These are phyloP conservation scores for Isurus oxyrinchus DNA, from an alignment of 2,113 vertebrate species.

Conservation along the genomic window DNA sequence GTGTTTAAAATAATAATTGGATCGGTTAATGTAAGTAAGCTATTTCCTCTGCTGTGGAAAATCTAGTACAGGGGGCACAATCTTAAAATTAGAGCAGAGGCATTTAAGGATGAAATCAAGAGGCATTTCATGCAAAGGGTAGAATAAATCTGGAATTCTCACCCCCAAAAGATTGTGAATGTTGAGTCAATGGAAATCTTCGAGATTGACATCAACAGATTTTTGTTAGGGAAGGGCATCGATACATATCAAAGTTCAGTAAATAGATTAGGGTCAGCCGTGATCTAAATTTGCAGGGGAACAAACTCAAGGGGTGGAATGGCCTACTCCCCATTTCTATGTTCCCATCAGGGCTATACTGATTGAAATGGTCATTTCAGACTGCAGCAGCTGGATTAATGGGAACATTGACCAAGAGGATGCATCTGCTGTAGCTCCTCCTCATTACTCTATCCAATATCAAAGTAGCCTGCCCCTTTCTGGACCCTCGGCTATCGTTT, in stretches of 20 bases:
- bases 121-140: background rate
- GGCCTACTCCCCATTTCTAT: background rate
- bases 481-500: too few relatives aligned
- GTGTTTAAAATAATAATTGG: background rate
- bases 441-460: background rate
- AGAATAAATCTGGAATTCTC: background rate
- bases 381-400: background rate
- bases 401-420: background rate
- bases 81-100: background rate
- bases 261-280: background rate
- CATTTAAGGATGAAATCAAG: background rate
- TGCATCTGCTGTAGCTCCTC: too few relatives aligned
- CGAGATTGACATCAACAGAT: background rate
- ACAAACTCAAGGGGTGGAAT: background rate
- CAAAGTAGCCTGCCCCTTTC: background rate
- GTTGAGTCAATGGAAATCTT: background rate
- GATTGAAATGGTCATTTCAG: background rate
- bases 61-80: background rate
- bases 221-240: background rate
- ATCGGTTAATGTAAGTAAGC: background rate
- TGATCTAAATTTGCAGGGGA: background rate
- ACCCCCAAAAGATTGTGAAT: background rate
- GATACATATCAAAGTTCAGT: background rate
- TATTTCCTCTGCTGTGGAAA: background rate
- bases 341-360: background rate